Percentiles rank a stretch among this genome's conserved stretches.
Conservation (phyloP, 2,888 invertebrate genomes). For the Pocota personata region DNA sequence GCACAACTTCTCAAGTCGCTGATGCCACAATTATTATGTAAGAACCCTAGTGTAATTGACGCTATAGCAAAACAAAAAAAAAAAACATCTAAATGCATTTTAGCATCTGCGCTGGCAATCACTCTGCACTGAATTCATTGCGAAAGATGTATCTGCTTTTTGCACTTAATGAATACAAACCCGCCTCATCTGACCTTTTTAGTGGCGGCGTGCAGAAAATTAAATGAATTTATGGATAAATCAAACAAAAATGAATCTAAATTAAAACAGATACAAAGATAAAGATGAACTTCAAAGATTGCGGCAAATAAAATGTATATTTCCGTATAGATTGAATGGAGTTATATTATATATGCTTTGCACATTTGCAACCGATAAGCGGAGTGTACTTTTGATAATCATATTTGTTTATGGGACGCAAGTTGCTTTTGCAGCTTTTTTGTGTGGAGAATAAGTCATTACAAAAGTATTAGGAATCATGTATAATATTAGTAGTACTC, state of each 20-base stretch:
- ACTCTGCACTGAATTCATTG: conserved; percentile 45
- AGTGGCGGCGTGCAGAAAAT: conserved; percentile 20
- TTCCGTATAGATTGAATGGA: too few relatives aligned
- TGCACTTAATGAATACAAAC: conserved; percentile 50
- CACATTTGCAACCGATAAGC: background rate
- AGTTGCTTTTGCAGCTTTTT: background rate
- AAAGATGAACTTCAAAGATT: conserved; percentile 62
- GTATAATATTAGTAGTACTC: too few relatives aligned
- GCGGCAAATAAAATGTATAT: background rate
- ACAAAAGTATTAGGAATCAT: too few relatives aligned
- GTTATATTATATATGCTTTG: background rate
- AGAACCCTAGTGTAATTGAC: conserved; percentile 58
- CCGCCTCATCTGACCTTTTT: conserved; percentile 54
- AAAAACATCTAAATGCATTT: conserved; percentile 13
- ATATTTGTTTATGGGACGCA: background rate
- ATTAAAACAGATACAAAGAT: background rate
- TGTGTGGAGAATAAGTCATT: too few relatives aligned
- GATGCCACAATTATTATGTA: conserved; percentile 48
- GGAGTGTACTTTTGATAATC: background rate
- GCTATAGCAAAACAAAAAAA: conserved; percentile 33
- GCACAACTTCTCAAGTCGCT: conserved; percentile 12
- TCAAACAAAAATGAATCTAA: conserved; percentile 44
- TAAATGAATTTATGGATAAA: conserved; percentile 59
- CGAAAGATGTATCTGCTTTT: conserved; percentile 27
- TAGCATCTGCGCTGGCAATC: conserved; percentile 39